Conservation (phyloP, 2,797 vertebrate genomes). For the Notolabrus celidotus region DNA sequence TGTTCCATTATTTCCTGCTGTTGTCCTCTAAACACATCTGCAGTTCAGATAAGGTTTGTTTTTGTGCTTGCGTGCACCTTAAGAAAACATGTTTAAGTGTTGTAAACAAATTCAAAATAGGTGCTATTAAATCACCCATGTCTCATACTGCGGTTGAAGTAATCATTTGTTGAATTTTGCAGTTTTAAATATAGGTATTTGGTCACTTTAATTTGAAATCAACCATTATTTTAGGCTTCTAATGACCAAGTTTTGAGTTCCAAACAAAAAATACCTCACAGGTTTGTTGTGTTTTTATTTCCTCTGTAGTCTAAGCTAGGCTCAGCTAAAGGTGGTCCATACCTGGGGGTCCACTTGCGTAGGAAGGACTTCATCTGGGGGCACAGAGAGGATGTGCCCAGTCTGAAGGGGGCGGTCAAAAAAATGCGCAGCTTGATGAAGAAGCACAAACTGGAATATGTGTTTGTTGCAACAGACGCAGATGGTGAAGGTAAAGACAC, state of each 20-base stretch:
- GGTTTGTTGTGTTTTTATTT: conserved; percentile 19
- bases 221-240: background rate
- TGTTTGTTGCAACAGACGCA: conserved; percentile 96
- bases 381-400: conserved; percentile 95
- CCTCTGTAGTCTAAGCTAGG: conserved; percentile 85
- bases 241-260: background rate
- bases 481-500: conserved; percentile 86
- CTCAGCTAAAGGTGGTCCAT: conserved; percentile 90
- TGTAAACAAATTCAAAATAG: too few species aligned
- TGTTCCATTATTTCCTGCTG: too few species aligned
- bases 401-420: conserved; percentile 90
- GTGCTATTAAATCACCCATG: too few species aligned
- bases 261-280: background rate
- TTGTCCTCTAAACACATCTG: too few species aligned
- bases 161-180: too few species aligned
- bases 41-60: too few species aligned
- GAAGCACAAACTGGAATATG: conserved; percentile 85
- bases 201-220: background rate
- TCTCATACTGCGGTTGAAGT: too few species aligned
- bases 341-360: conserved; percentile 93
- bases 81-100: too few species aligned
- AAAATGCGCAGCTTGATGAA: conserved; percentile 91
- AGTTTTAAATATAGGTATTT: background rate
- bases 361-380: conserved; percentile 98
- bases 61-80: too few species aligned